phyloP scores from a whole-genome alignment of 2,888 invertebrate species.

The Brassicogethes aeneus region DNA sequence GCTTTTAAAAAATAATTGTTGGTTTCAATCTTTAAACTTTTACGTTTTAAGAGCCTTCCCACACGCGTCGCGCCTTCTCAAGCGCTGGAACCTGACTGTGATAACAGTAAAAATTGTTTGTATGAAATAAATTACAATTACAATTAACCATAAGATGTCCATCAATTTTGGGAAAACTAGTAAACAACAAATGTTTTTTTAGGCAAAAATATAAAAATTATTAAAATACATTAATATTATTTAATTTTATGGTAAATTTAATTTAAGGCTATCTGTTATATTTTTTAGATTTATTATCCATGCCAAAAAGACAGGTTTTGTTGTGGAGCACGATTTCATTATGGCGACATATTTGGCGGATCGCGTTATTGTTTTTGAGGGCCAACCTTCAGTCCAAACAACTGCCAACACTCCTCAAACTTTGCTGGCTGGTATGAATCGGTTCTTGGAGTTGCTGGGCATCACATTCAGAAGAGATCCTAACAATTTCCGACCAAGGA shows the following conservation, averaged over 20 bases:
- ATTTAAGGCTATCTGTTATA: no score
- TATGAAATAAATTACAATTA: no score
- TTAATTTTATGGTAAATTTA: no score
- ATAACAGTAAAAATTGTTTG: no score
- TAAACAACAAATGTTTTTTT: slow-evolving; percentile 1
- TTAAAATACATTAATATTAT: no score
- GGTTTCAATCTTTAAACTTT: no score
- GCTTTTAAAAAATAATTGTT: no score
- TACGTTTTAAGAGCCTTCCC: no score
- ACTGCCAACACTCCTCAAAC: slow-evolving; percentile 88
- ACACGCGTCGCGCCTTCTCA: no score
- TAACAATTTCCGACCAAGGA: slow-evolving; percentile 96
- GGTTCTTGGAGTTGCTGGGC: slow-evolving; percentile 87
- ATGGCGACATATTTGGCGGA: slow-evolving; percentile 99
- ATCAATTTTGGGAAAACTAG: background rate
- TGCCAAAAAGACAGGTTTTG: slow-evolving; percentile 98
- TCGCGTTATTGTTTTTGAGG: slow-evolving; percentile 97
- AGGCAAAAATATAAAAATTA: no score
- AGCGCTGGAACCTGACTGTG: no score
- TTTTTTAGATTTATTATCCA: slow-evolving; percentile 84
- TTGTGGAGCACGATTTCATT: slow-evolving; percentile 99
- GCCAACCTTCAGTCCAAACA: slow-evolving; percentile 81
- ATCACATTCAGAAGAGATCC: slow-evolving; percentile 98
- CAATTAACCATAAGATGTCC: no score
- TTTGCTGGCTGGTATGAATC: slow-evolving; percentile 95